Conservation (phyloP, 2,797 vertebrate genomes). For the Gallirallus australis region DNA sequence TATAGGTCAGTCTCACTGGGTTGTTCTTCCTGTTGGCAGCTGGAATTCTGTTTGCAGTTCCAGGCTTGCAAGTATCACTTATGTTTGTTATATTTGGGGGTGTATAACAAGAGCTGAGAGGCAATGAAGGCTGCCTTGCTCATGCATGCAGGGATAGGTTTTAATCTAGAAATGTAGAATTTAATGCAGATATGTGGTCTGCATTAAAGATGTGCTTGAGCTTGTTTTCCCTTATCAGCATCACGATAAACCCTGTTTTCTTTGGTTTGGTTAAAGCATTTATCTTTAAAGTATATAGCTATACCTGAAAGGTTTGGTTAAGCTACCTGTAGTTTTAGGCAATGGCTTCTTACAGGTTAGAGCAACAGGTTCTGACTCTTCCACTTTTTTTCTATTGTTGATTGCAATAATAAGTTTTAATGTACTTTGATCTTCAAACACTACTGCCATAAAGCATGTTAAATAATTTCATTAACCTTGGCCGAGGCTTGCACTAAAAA, state of each 20-base stretch:
- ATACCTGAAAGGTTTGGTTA: not conserved
- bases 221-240: not conserved
- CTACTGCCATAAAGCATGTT: not conserved
- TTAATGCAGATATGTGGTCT: not conserved
- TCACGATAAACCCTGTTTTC: not conserved
- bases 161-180: not conserved
- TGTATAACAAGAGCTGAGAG: not conserved
- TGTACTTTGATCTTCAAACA: not conserved
- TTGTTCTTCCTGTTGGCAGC: not conserved
- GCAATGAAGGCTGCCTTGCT: not conserved
- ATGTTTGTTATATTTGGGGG: rapidly evolving
- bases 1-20: not conserved
- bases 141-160: not conserved
- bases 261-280: not conserved
- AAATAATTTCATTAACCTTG: conserved; percentile 57
- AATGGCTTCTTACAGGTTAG: not conserved
- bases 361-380: not conserved
- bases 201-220: not conserved
- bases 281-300: not conserved
- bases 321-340: not conserved
- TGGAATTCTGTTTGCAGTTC: not conserved
- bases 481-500: not conserved
- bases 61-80: not conserved
- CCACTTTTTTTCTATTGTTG: not conserved
- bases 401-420: not conserved